Conservation (phyloP, 2,113 vertebrate genomes). For the Dendrocopos noguchii region DNA sequence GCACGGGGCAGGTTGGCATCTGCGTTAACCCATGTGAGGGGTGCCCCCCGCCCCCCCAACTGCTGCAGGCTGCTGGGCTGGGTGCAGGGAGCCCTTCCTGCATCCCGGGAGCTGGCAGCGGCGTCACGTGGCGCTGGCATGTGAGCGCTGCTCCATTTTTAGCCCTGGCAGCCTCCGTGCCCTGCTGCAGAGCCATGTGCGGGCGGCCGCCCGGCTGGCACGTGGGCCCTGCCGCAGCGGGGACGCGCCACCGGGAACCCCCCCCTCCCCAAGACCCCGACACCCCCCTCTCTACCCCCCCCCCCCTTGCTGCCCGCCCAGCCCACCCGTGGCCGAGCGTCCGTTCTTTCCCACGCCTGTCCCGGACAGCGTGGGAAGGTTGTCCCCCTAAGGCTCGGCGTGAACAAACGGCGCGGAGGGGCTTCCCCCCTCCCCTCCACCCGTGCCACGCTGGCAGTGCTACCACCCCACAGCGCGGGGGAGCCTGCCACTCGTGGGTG, state of each 20-base stretch:
- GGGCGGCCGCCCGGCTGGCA: slow-evolving; percentile 69
- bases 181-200: slow-evolving; percentile 79
- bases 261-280: slow-evolving; percentile 22
- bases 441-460: too few species aligned
- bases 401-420: not conserved
- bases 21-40: slow-evolving; percentile 13
- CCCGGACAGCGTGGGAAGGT: too few species aligned
- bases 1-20: not conserved
- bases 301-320: too few species aligned
- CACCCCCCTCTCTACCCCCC: not conserved
- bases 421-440: not conserved
- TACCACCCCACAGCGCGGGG: not conserved
- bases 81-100: slow-evolving; percentile 42
- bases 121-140: slow-evolving; percentile 78
- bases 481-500: not conserved
- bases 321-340: not conserved
- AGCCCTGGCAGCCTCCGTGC: slow-evolving; percentile 75
- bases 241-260: slow-evolving; percentile 68
- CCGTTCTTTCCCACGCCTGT: too few species aligned
- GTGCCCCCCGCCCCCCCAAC: not conserved
- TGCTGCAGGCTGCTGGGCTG: not conserved
- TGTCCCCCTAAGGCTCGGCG: too few species aligned
- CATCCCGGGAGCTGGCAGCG: slow-evolving; percentile 55
- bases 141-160: slow-evolving; percentile 82
- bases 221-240: slow-evolving; percentile 75